Percentiles rank a stretch among this genome's conserved stretches.
phyloP scores from a whole-genome alignment of 1,140 invertebrate species.

The Spodoptera frugiperda region DNA sequence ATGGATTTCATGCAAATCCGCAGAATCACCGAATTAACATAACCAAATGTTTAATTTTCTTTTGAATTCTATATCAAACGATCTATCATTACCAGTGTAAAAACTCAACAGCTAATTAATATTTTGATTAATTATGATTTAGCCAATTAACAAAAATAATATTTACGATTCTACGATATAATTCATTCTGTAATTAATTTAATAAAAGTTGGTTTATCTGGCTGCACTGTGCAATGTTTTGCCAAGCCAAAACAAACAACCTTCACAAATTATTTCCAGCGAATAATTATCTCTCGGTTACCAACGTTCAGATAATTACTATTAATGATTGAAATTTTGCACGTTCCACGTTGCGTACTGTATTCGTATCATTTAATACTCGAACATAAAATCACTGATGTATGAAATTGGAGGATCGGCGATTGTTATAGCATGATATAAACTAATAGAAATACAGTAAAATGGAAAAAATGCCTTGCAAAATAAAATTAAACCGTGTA shows the following conservation, averaged over 20 bases:
- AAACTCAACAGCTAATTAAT: neutral
- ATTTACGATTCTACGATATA: neutral
- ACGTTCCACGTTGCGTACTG: constrained; percentile 6
- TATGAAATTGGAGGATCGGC: constrained; percentile 23
- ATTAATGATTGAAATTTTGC: constrained; percentile 31
- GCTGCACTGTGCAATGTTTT: neutral
- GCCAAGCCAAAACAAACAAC: neutral
- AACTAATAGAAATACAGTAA: neutral
- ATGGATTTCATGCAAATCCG: neutral
- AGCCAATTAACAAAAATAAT: neutral
- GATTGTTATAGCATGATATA: neutral
- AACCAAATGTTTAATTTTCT: neutral
- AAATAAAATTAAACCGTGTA: neutral
- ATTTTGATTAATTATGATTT: neutral
- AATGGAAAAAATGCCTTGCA: neutral
- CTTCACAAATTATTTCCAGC: constrained; percentile 20
- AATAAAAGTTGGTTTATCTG: neutral
- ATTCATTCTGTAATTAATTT: constrained; percentile 5
- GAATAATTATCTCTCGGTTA: constrained; percentile 30
- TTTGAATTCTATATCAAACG: neutral
- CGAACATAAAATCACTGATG: constrained; percentile 4
- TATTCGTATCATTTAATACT: constrained; percentile 27
- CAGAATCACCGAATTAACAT: neutral
- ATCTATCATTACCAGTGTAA: neutral
- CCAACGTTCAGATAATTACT: constrained; percentile 13